Evolutionary conservation across 2,888 invertebrate genomes (phyloP).

Genomic region (Zele albiditarsus): DNA sequence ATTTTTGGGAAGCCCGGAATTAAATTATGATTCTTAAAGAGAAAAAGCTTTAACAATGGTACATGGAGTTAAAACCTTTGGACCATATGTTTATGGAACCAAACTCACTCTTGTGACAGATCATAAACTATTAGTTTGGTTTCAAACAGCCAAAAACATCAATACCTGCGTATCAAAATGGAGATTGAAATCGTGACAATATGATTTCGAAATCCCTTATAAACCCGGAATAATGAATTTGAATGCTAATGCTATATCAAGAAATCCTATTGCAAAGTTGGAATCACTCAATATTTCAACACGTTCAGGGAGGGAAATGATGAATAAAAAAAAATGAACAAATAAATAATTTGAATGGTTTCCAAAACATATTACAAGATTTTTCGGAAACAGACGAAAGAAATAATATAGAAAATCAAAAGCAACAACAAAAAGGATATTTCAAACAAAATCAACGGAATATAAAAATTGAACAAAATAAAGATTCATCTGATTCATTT

Average conservation of each 20-base stretch:
- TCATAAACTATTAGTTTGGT: slow-evolving; percentile 52
- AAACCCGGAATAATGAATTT: neutral
- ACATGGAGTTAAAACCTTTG: slow-evolving; percentile 65
- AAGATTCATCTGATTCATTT: too few relatives aligned
- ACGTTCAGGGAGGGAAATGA: neutral
- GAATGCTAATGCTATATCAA: slow-evolving; percentile 2
- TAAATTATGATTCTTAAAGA: slow-evolving; percentile 56
- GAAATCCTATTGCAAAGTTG: neutral
- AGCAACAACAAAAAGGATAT: too few relatives aligned
- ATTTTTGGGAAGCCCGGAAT: slow-evolving; percentile 35
- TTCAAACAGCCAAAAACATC: slow-evolving; percentile 38
- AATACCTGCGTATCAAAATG: neutral
- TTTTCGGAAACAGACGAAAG: neutral
- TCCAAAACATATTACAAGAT: neutral
- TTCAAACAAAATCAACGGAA: too few relatives aligned
- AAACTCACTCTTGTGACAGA: slow-evolving; percentile 54
- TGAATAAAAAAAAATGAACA: neutral
- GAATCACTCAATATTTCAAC: neutral
- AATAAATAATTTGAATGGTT: neutral
- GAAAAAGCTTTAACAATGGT: slow-evolving; percentile 62
- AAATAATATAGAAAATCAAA: too few relatives aligned
- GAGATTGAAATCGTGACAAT: neutral
- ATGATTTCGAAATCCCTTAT: neutral
- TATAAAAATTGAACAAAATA: too few relatives aligned
- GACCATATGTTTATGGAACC: slow-evolving; percentile 65